Percentiles rank a stretch among this genome's conserved stretches.
These are phyloP conservation scores for Melanchra persicariae DNA, from an alignment of 2,888 invertebrate species.

Conservation along the genomic window DNA sequence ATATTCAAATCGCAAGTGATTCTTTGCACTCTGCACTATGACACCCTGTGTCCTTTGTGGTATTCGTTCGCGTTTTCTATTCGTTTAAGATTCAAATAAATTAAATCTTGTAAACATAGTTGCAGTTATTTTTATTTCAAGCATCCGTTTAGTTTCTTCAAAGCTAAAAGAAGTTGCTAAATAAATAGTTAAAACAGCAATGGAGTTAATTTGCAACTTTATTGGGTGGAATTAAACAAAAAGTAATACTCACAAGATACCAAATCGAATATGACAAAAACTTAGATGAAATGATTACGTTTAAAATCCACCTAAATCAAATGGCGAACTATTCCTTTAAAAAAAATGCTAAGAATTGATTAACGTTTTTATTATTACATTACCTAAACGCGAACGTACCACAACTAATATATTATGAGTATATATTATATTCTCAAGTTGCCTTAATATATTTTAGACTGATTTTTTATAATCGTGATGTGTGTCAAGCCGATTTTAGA, in stretches of 20 bases:
- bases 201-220: background rate
- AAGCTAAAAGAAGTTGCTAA: background rate
- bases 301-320: constrained; percentile 6
- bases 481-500: constrained; percentile 75
- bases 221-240: constrained; percentile 10
- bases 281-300: background rate
- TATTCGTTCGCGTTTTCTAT: constrained; percentile 58
- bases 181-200: background rate
- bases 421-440: constrained; percentile 90
- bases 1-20: constrained; percentile 35
- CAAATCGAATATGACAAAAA: constrained; percentile 33
- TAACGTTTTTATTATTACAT: too few species aligned
- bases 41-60: constrained; percentile 57
- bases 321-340: background rate
- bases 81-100: background rate
- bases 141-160: background rate
- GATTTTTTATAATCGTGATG: constrained; percentile 90
- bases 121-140: background rate
- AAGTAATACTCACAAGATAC: constrained; percentile 28
- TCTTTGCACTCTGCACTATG: constrained; percentile 60
- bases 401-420: constrained; percentile 69
- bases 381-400: constrained; percentile 69
- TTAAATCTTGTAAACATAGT: background rate
- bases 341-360: background rate
- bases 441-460: constrained; percentile 93